A percentile compares a stretch with the other conserved stretches of the same genome.
These are phyloP conservation scores for Enteromius treurensis DNA, from an alignment of 2,797 vertebrate species.

Conservation along the genomic window DNA sequence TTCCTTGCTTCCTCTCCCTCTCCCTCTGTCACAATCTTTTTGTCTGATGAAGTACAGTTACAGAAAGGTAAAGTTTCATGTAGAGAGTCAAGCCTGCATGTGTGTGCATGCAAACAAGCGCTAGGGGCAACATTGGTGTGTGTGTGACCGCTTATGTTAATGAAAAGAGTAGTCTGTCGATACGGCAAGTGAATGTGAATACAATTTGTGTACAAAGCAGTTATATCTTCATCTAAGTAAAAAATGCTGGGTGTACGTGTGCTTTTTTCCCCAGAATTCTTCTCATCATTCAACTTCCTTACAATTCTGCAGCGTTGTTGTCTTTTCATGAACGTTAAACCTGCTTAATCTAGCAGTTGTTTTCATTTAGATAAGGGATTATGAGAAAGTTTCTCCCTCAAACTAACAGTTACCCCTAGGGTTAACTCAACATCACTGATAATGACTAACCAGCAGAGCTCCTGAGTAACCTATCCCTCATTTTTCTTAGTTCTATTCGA, in stretches of 20 bases:
- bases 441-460: neutral
- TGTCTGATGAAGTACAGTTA: constrained; percentile 52
- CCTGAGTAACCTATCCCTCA: neutral
- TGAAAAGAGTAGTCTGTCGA: neutral
- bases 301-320: constrained; percentile 69
- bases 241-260: neutral
- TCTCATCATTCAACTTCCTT: constrained; percentile 6
- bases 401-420: neutral
- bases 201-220: neutral
- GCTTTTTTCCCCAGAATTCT: neutral
- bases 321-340: constrained; percentile 78
- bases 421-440: constrained; percentile 13
- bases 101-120: neutral
- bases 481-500: neutral
- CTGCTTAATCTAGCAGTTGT: constrained; percentile 69
- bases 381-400: constrained; percentile 60
- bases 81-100: neutral
- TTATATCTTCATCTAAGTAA: neutral
- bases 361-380: constrained; percentile 75
- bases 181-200: constrained; percentile 15
- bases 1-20: constrained; percentile 45
- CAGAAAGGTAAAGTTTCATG: constrained; percentile 24
- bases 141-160: neutral
- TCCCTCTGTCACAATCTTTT: constrained; percentile 49
- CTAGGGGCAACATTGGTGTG: constrained; percentile 5